A percentile compares a stretch with the other conserved stretches of the same genome.
Evolutionary conservation across 2,113 vertebrate species (phyloP).

Genomic region (Ammodytes dubius): DNA sequence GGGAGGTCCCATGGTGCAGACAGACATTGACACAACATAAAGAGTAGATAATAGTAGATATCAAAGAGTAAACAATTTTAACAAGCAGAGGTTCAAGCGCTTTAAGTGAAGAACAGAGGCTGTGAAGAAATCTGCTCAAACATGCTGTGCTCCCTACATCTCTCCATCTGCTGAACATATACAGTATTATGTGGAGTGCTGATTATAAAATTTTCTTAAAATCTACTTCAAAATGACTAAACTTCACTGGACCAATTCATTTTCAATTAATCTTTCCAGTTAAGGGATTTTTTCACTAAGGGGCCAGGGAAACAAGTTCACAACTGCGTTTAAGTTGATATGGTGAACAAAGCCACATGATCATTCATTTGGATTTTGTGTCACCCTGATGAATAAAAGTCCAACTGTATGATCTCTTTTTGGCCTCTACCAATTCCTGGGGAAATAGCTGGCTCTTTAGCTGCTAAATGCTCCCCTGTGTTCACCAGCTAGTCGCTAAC

Average conservation of each 20-base stretch:
- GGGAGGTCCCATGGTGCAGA: conserved; percentile 26
- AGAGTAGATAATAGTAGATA: conserved; percentile 16
- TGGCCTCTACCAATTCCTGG: neutral
- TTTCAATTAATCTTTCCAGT: neutral
- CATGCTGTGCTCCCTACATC: neutral
- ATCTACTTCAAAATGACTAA: neutral
- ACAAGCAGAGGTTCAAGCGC: conserved; percentile 23
- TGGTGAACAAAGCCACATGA: neutral
- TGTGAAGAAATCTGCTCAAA: neutral
- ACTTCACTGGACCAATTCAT: neutral
- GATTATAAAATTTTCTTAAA: neutral
- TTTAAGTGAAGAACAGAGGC: conserved; percentile 12
- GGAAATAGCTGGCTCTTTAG: neutral
- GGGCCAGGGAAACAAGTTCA: too few species aligned
- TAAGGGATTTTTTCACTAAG: too few species aligned
- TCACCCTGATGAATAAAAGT: neutral
- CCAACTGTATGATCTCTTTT: neutral
- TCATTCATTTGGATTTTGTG: neutral
- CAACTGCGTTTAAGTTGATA: neutral
- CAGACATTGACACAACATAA: conserved; percentile 15
- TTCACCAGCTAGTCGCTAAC: neutral
- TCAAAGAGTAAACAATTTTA: conserved; percentile 31
- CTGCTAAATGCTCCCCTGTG: neutral
- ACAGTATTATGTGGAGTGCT: neutral
- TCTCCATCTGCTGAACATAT: neutral